Base-by-base conservation (phyloP, 2,797 vertebrate genomes). In the Molothrus ater region DNA sequence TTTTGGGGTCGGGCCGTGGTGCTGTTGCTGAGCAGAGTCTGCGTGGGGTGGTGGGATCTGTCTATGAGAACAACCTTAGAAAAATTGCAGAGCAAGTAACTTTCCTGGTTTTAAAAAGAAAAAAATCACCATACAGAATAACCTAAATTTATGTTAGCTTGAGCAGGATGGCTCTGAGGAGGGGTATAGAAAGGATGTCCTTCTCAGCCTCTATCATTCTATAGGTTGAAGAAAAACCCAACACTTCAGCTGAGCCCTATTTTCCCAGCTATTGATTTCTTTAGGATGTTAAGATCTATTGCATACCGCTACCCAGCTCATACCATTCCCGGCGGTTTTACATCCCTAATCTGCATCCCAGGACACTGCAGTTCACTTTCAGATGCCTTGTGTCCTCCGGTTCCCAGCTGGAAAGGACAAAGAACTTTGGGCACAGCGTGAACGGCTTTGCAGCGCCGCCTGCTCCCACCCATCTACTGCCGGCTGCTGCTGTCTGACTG, bases 371-470 rank as follows among this genome's bases (percentile, higher is more conserved):
- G 95, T 5, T 81, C 81, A 61, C 79, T 91, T 70, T 50, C 42
- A 34, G 86, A 45, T 6, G 75, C 5, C 2, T 13, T 34, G 61
- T 36, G 66, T 92, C 80, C 68, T 79, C 63, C 4, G 3, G 53
- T 74, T 36, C 60, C 80, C 20, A 31, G 54, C 85, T 59, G 82
- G 89, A 90, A 87, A 97, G 92, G 95, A 95, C 93, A 93, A 95
- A 92, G 95, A 96, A 94, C 92, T 93, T 96, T 91, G 3, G 73
- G 86, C 91, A 10, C 74, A 13, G 80, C 20, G 80, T 26, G 84
- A 76, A 32, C 16, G 2, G 90, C 87, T 93, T 88, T 93, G 83
- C 87, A 70, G 85, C 21, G 36, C 88, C 16, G 51, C 61, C 87
- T n/a, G 70, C 76, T 72, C 74, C 86, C 88, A 72, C 79, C 83